Evolutionary conservation across 2,888 invertebrate species (phyloP).

Genomic region (Smittia aterrima): DNA sequence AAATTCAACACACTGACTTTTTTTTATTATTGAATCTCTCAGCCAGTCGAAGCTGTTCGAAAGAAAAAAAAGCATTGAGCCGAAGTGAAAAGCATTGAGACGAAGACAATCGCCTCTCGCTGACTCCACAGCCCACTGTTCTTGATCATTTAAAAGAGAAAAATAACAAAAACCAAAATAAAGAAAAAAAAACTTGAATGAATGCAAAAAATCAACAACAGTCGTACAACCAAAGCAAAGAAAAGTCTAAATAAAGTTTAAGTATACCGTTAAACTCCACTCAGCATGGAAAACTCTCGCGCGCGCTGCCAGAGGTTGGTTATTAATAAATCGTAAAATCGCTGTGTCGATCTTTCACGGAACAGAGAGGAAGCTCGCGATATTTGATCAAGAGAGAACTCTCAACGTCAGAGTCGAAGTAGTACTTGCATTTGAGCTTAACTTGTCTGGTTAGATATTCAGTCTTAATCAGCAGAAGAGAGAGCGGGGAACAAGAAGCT

Average conservation of each 20-base stretch:
- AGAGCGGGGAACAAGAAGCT: too few species aligned
- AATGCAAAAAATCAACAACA: constrained; percentile 34
- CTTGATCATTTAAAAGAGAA: constrained; percentile 33
- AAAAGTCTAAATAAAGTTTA: constrained; percentile 30
- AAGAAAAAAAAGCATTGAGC: constrained; percentile 21
- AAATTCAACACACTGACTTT: constrained; percentile 34
- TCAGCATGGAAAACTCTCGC: too few species aligned
- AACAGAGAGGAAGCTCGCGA: too few species aligned
- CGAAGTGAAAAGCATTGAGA: background rate
- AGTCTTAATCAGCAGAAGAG: too few species aligned
- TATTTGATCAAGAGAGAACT: too few species aligned
- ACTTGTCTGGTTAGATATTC: too few species aligned
- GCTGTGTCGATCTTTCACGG: too few species aligned
- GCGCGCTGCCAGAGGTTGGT: too few species aligned
- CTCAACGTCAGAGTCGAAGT: too few species aligned
- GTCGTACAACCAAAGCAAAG: background rate
- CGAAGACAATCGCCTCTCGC: too few species aligned
- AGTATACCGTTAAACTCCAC: constrained; percentile 28
- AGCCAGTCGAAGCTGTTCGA: background rate
- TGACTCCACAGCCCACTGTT: constrained; percentile 3
- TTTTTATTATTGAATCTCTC: background rate
- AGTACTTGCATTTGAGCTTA: too few species aligned
- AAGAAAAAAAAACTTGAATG: constrained; percentile 10
- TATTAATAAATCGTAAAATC: too few species aligned
- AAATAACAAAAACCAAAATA: constrained; percentile 17